Evolutionary conservation across 2,113 vertebrate species (phyloP), one percentile per base, ranked within the genome.

Genomic region (Lepus europaeus): DNA sequence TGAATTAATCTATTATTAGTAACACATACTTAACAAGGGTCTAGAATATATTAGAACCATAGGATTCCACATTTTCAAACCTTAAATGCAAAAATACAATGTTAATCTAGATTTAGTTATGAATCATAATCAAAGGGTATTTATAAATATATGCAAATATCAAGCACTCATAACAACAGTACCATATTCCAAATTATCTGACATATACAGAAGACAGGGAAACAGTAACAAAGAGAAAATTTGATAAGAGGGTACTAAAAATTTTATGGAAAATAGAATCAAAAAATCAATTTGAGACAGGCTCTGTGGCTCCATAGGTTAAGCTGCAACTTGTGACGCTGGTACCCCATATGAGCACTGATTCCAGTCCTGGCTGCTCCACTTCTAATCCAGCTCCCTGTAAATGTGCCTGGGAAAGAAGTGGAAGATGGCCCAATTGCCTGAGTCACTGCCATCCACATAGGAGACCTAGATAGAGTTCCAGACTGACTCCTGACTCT

Each of bases 91-190:
- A 5, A 91, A 86, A 83, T 49, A 72, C 17, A 64, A 86, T 14
- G 89, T 81, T 78, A 78, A 74, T 93, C 51, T 73, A 76, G 51
- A 88, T 36, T 70, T 51, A 84, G 14, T 53, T 19, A 66, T 80
- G 39, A 83, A n/a, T 63, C 33, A 80, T 33, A 89, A 63, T 79
- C 20, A 91, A 93, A 83, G 9, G 4, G 14, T 89, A 36, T 31
- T 64, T 89, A 53, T 17, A 87, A 59, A 61, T 36, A 59, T 29
- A 59, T 56, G 33, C n/a, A 33, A 94, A 74, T 77, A 90, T 20
- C 72, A 83, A 73, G 20, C 16, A 51, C 64, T 59, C 36, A 56
- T 64, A 63, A 72, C 16, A 36, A 84, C 90, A n/a, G 16, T 22
- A 31, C 16, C 61, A 5, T 20, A 36, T 78, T 91, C 79, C 19